Evolutionary conservation across 2,888 invertebrate species (phyloP).

Genomic region (Conistra vaccinii): DNA sequence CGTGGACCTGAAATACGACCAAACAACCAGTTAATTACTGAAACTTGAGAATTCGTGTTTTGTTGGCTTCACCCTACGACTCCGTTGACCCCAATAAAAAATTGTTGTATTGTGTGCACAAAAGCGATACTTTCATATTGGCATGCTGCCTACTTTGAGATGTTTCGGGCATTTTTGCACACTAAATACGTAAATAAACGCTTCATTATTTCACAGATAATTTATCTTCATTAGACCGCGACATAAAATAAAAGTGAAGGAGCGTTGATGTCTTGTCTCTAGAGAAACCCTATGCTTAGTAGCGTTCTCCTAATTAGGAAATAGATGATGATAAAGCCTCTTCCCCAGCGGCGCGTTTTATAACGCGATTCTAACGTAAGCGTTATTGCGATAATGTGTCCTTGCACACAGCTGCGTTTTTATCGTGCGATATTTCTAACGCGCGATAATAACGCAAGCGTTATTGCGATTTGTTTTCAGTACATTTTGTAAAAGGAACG

Average conservation of each 20-base stretch:
- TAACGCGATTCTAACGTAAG: too few relatives aligned
- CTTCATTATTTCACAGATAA: slow-evolving; percentile 74
- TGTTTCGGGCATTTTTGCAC: slow-evolving; percentile 73
- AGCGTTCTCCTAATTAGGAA: slow-evolving; percentile 26
- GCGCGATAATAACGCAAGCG: too few relatives aligned
- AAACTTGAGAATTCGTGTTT: slow-evolving; percentile 50
- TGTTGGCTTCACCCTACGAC: slow-evolving; percentile 67
- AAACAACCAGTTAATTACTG: slow-evolving; percentile 42
- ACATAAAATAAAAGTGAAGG: slow-evolving; percentile 62
- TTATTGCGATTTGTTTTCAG: too few relatives aligned
- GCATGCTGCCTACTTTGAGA: slow-evolving; percentile 78
- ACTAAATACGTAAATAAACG: slow-evolving; percentile 74
- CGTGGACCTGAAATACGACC: slow-evolving; percentile 94
- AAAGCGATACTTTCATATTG: slow-evolving; percentile 75
- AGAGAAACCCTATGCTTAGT: slow-evolving; percentile 32
- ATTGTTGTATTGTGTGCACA: slow-evolving; percentile 67
- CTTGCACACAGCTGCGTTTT: too few relatives aligned
- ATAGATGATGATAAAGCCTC: slow-evolving; percentile 10
- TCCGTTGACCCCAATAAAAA: slow-evolving; percentile 76
- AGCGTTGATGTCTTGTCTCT: slow-evolving; percentile 50
- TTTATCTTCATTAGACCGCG: slow-evolving; percentile 78
- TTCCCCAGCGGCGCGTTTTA: too few relatives aligned
- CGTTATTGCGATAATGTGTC: too few relatives aligned
- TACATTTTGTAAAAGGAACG: too few relatives aligned
- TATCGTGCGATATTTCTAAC: too few relatives aligned